A percentile compares a stretch with the other conserved stretches of the same genome.
Conservation (phyloP, 2,797 vertebrate species). For the Platalea minor region DNA sequence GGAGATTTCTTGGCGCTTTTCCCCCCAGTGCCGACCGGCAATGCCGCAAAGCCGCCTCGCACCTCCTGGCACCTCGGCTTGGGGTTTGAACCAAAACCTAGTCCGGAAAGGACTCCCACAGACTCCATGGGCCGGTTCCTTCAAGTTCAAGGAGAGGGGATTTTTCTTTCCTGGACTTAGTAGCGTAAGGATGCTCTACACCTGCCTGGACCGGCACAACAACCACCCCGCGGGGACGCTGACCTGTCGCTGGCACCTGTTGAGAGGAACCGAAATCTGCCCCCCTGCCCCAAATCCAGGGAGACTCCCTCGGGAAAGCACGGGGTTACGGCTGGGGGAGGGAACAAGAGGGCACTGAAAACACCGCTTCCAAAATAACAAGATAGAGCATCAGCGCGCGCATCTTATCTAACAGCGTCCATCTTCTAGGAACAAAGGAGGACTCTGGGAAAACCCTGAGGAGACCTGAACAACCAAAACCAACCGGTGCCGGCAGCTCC, state of each 20-base stretch:
- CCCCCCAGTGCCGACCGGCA: rapidly evolving
- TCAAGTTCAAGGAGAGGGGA: neutral
- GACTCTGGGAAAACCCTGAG: neutral
- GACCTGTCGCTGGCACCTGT: rapidly evolving
- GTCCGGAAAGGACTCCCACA: neutral
- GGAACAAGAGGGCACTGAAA: neutral
- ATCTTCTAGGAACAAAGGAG: neutral
- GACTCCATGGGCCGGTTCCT: neutral
- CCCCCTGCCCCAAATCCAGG: neutral
- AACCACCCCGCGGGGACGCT: neutral
- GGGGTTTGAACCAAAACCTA: neutral
- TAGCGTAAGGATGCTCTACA: neutral
- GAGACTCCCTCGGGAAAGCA: neutral
- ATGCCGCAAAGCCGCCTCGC: neutral
- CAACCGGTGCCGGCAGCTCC: neutral
- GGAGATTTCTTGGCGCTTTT: neutral
- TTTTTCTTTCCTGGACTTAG: neutral
- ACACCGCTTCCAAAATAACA: neutral
- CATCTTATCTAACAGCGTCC: neutral
- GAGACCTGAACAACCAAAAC: neutral
- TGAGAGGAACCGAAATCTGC: neutral
- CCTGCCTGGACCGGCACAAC: rapidly evolving
- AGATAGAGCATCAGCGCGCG: rapidly evolving
- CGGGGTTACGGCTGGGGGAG: neutral
- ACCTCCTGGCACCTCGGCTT: neutral